Percentiles rank a stretch among this genome's conserved stretches.
Evolutionary conservation across 2,888 invertebrate species (phyloP).

Genomic region (Cosmia trapezina): DNA sequence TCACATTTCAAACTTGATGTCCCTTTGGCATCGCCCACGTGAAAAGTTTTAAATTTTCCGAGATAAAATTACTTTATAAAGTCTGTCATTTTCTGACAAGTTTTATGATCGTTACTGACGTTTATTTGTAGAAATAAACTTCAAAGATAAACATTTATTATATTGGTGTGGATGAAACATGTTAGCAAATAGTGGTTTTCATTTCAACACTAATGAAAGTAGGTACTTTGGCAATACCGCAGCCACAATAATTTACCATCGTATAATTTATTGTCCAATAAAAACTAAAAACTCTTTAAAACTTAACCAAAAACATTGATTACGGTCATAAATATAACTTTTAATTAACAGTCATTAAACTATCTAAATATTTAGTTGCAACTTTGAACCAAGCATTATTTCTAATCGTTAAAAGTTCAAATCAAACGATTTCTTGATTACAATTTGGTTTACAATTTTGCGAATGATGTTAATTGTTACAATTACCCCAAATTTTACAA

Average conservation of each 20-base stretch:
- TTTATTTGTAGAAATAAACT: slow-evolving; percentile 27
- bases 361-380: slow-evolving; percentile 10
- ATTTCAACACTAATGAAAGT: not conserved
- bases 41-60: slow-evolving; percentile 17
- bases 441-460: slow-evolving; percentile 1
- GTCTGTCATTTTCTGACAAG: slow-evolving; percentile 4
- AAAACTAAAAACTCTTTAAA: slow-evolving; percentile 1
- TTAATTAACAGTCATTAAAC: slow-evolving; percentile 12
- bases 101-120: slow-evolving; percentile 6
- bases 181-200: not conserved
- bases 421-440: not conserved
- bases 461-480: slow-evolving; percentile 5
- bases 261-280: slow-evolving; percentile 6
- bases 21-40: not conserved
- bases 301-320: not conserved
- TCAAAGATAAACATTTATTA: slow-evolving; percentile 15
- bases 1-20: slow-evolving; percentile 8
- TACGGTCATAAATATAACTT: slow-evolving; percentile 7
- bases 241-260: not conserved
- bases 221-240: not conserved
- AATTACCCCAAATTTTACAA: not conserved
- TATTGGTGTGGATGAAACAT: not conserved
- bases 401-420: slow-evolving; percentile 7
- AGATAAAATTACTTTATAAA: slow-evolving; percentile 23
- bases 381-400: not conserved